Evolutionary conservation across 2,888 invertebrate species (phyloP), one percentile per base, ranked within the genome.

Genomic region (Dicranocentrus wangi): DNA sequence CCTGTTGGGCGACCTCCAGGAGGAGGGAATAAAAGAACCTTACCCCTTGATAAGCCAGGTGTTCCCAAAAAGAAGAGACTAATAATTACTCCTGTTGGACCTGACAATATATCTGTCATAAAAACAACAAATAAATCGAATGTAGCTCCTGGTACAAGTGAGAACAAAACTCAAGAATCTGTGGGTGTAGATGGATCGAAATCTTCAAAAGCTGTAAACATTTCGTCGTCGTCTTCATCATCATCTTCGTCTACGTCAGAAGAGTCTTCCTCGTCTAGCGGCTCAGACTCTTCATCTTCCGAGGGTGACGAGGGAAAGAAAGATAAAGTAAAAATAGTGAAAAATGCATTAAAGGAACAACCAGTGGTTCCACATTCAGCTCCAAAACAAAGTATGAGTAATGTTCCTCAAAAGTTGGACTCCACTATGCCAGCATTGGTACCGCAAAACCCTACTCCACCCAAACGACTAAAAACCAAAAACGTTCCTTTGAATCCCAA

Each of bases 401-500:
- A 53, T 39, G 19, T 77, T 17, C n/a, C 23, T 51, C 71, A 58
- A 1, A 65, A 77, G 10, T 25, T 58, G 0, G 73, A 79, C 5
- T 1, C 58, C 1, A 15, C 55, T 13, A 55, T 71, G 51, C 51
- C 70, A 5, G 25, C 82, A 23, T 27, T 61, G 0, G 68, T 51
- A 1, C 70, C 43, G 5, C 51, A 80, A 47, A 63, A 51, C 25
- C 68, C 65, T 28, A 15, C 60, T 32, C 70, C 10, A 51, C 58
- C 43, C 21, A 81, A 81, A 28, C 71, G 82, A n/a, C 39, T 85
- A 10, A 86, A 86, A 71, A 85, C 84, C 0, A 86, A 86, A 80
- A 85, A 86, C 79, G 86, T 86, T 61, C 86, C 85, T 25, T 70
- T 84, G 8, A 85, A 86, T 75, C 85, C 84, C 2, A 83, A 81